Evolutionary conservation across 2,113 vertebrate genomes (phyloP), one percentile per base, ranked within the genome.

Genomic region (Leucoraja erinaceus): DNA sequence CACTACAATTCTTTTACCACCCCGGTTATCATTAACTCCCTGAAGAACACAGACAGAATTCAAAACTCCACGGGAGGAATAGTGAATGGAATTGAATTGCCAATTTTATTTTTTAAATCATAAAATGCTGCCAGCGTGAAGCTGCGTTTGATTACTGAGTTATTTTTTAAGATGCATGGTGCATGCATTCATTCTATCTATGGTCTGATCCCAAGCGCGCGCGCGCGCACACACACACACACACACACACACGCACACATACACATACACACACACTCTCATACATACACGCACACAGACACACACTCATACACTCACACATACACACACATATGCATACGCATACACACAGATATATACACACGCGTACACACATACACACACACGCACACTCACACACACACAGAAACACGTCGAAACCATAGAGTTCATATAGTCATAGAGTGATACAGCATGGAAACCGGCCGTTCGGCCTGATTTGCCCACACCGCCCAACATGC

Each of bases 21-120:
- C 70, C 70, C 61, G 28, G 16, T 18, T 7, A 18, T 14, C 59
- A 14, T 88, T n/a, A 12, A 14, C 31, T 47, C 75, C 14, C 31
- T 33, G 83, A 7, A 12, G 16, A 61, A 12, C 10, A 59, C 81
- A n/a, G 56, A n/a, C n/a, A 31, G 59, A 28, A 12, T 88, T 28
- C 83, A 88, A 88, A 47, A 88, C 83, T 88, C 59, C 18, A 63
- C 63, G 79, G 79, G 83, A 61, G 83, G 25, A 10, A 86, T n/a
- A 88, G 31, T 63, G 59, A 63, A 66, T 88, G 12, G 4, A 61
- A 86, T 61, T 59, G 14, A n/a, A 25, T 61, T 61, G 81, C 25
- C 12, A 56, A 61, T 47, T 47, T 3, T 47, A 1, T 47, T 47
- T 47, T 1, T 1, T 4, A 84, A 59, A 28, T 84, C 25, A n/a